Percentiles rank a stretch among this genome's conserved stretches.
phyloP scores from a whole-genome alignment of 2,113 vertebrate genomes.

The Microcebus jonahi region DNA sequence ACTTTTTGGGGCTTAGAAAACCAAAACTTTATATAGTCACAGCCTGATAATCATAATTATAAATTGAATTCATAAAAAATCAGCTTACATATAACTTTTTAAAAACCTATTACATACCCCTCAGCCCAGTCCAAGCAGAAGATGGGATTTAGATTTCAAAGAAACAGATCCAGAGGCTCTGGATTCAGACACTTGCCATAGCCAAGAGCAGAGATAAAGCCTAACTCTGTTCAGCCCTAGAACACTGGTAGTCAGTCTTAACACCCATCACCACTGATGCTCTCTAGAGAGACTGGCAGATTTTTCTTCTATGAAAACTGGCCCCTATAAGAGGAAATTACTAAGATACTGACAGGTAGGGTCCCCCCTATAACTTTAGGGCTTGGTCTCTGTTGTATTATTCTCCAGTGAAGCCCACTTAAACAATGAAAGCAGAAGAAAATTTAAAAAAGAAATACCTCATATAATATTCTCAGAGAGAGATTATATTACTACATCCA shows the following conservation, averaged over 20 bases:
- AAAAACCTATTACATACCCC: not conserved
- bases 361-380: not conserved
- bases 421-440: not conserved
- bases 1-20: slow-evolving; percentile 13
- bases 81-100: not conserved
- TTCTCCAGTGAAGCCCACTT: not conserved
- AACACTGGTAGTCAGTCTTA: not conserved
- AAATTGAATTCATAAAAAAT: slow-evolving; percentile 15
- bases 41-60: slow-evolving; percentile 10
- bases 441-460: not conserved
- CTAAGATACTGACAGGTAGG: not conserved
- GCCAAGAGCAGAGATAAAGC: not conserved
- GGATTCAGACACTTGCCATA: not conserved
- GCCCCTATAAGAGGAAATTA: not conserved
- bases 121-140: not conserved
- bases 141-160: not conserved
- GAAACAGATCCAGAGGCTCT: not conserved
- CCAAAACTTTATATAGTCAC: not conserved
- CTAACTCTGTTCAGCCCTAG: not conserved
- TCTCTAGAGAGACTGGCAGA: not conserved
- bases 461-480: not conserved
- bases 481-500: not conserved
- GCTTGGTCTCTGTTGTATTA: not conserved
- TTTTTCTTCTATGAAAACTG: not conserved
- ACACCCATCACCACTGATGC: not conserved